Evolutionary conservation across 2,888 invertebrate species (phyloP).

Genomic region (Agrochola circellaris): DNA sequence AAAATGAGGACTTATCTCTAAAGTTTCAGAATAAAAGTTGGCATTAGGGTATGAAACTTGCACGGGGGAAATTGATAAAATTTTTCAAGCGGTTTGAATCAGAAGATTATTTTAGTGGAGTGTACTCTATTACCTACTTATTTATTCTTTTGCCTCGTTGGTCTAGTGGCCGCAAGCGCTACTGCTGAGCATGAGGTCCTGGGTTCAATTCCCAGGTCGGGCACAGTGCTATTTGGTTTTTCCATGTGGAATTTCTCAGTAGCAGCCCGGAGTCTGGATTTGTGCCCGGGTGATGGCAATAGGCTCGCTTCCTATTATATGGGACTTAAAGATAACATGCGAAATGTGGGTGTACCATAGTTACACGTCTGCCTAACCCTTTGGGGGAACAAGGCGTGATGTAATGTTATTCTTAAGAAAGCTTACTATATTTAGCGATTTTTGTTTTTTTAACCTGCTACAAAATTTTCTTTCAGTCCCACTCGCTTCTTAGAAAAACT

Average conservation of each 20-base stretch:
- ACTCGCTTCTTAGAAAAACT: no score
- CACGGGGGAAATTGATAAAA: slow-evolving; percentile 71
- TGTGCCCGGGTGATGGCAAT: neutral
- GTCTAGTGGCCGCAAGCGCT: neutral
- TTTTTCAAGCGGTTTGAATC: slow-evolving; percentile 74
- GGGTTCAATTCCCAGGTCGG: neutral
- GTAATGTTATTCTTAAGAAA: neutral
- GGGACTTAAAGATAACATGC: neutral
- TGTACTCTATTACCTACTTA: slow-evolving; percentile 9
- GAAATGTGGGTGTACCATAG: no score
- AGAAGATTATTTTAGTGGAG: slow-evolving; percentile 71
- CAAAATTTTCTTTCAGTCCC: neutral
- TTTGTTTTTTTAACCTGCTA: slow-evolving; percentile 47
- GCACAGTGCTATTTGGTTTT: neutral
- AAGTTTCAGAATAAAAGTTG: slow-evolving; percentile 54
- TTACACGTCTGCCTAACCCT: neutral
- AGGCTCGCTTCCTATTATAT: neutral
- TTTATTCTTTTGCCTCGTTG: neutral
- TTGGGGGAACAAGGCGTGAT: neutral
- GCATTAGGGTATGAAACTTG: slow-evolving; percentile 51
- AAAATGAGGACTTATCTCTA: slow-evolving; percentile 68
- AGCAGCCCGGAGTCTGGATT: neutral
- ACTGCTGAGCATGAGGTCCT: neutral
- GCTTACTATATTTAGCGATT: slow-evolving; percentile 43
- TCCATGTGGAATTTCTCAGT: neutral